Conservation (phyloP, 2,888 invertebrate species). For the Eilema caniola region DNA sequence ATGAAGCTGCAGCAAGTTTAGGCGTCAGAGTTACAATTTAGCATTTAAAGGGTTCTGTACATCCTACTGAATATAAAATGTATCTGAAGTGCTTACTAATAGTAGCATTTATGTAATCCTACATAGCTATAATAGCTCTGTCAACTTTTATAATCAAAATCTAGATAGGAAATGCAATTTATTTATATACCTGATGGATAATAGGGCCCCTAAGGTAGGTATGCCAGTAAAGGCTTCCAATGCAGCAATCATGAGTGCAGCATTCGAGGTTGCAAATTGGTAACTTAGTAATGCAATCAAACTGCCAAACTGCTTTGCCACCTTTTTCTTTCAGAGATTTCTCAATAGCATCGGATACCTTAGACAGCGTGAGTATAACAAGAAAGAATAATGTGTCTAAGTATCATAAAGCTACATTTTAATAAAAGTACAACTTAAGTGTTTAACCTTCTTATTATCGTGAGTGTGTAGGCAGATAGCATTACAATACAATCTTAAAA, state of each 20-base stretch:
- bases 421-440: background rate
- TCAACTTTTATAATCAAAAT: background rate
- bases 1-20: background rate
- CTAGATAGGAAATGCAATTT: background rate
- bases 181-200: background rate
- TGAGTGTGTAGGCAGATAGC: conserved; percentile 8
- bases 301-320: background rate
- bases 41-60: background rate
- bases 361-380: background rate
- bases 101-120: no score
- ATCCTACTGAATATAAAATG: background rate
- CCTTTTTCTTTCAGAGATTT: background rate
- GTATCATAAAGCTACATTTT: background rate
- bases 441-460: conserved; percentile 14
- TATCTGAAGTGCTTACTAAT: no score
- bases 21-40: background rate
- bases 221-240: no score
- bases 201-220: no score
- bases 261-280: background rate
- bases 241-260: no score
- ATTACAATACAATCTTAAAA: conserved; percentile 11
- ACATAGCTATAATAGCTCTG: background rate
- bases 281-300: background rate
- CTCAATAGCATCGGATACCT: background rate
- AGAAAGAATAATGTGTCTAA: background rate